phyloP scores from a whole-genome alignment of 2,797 vertebrate species.

The Tinamus major region DNA sequence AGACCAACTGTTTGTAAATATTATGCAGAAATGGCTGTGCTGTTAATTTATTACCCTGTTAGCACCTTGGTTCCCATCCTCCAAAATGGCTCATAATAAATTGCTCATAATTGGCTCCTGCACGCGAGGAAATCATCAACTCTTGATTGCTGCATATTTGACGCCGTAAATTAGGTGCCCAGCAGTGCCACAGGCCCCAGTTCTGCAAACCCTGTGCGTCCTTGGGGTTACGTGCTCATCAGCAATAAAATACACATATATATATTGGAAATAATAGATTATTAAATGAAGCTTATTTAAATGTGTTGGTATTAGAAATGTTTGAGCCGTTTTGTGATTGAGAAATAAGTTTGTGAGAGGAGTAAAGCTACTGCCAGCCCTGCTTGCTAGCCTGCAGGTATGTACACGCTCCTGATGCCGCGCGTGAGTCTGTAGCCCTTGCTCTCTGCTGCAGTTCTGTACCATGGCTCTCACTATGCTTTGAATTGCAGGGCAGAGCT shows the following conservation, averaged over 20 bases:
- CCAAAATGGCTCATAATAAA: background rate
- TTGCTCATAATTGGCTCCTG: background rate
- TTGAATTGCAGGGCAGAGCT: fast-evolving
- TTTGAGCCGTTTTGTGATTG: background rate
- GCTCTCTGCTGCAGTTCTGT: background rate
- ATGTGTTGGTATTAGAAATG: background rate
- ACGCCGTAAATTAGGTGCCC: background rate
- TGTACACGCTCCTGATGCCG: background rate
- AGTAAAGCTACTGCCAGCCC: background rate
- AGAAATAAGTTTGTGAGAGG: background rate
- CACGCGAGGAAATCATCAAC: background rate
- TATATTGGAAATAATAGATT: background rate
- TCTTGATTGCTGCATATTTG: background rate
- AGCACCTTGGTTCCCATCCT: background rate
- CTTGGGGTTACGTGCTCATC: background rate
- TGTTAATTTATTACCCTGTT: background rate
- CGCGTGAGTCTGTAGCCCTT: background rate
- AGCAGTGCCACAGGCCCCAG: background rate
- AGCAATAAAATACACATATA: background rate
- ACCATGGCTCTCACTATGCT: background rate
- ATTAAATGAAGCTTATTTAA: background rate
- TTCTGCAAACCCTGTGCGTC: background rate
- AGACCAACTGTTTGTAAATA: background rate
- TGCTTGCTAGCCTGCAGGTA: background rate
- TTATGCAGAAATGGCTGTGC: background rate